A percentile compares a stretch with the other conserved stretches of the same genome.
These are phyloP conservation scores for Pyrrhia umbra DNA, from an alignment of 2,888 invertebrate genomes.

Conservation along the genomic window DNA sequence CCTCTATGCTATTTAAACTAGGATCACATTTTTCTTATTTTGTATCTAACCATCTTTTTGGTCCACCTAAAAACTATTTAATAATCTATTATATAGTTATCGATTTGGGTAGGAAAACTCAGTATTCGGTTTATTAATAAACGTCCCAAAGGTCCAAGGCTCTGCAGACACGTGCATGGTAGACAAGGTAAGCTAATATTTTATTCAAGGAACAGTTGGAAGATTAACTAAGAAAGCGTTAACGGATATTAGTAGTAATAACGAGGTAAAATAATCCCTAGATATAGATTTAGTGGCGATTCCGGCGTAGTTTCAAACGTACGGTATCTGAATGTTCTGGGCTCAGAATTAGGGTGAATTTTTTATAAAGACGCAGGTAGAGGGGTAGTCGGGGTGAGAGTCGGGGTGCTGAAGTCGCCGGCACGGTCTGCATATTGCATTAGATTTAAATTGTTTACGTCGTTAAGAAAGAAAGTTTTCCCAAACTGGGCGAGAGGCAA, in stretches of 20 bases:
- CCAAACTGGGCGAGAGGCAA: slow-evolving; percentile 75
- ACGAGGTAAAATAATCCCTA: slow-evolving; percentile 58
- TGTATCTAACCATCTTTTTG: too few relatives aligned
- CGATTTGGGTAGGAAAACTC: too few relatives aligned
- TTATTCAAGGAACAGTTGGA: slow-evolving; percentile 29
- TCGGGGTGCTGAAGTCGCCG: slow-evolving; percentile 72
- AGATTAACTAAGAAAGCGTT: slow-evolving; percentile 17
- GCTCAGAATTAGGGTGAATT: slow-evolving; percentile 80
- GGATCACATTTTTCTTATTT: too few relatives aligned
- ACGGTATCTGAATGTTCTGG: slow-evolving; percentile 66
- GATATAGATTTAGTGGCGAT: slow-evolving; percentile 62
- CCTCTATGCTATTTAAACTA: not conserved
- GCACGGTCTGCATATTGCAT: slow-evolving; percentile 87
- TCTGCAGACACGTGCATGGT: too few relatives aligned
- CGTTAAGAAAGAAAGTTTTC: slow-evolving; percentile 87
- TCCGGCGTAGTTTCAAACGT: slow-evolving; percentile 64
- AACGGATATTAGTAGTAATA: slow-evolving; percentile 52
- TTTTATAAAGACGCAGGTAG: slow-evolving; percentile 83
- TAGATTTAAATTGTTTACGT: slow-evolving; percentile 90
- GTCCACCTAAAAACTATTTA: too few relatives aligned
- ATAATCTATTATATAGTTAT: too few relatives aligned
- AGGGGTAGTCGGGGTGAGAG: slow-evolving; percentile 63
- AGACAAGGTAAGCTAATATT: slow-evolving; percentile 1
- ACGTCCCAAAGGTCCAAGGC: too few relatives aligned
- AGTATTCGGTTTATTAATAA: too few relatives aligned